Percentiles rank a stretch among this genome's conserved stretches.
These are phyloP conservation scores for Oplegnathus fasciatus DNA, from an alignment of 2,113 vertebrate species.

Conservation along the genomic window DNA sequence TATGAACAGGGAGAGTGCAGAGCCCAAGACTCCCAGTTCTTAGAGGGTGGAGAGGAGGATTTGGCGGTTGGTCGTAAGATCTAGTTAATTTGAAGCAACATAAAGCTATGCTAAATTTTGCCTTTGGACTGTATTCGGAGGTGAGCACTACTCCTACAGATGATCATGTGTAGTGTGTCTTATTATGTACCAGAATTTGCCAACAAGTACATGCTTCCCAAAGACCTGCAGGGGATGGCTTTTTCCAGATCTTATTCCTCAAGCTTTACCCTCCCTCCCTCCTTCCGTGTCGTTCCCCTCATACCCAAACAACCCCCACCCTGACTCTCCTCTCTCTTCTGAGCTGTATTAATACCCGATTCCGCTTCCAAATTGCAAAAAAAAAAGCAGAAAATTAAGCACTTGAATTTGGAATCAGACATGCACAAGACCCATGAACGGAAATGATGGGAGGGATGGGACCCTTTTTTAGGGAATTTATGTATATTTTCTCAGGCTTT, in stretches of 20 bases:
- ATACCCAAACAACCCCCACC: constrained; percentile 2
- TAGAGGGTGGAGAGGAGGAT: no score
- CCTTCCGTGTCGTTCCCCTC: not conserved
- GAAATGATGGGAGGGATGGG: constrained; percentile 22
- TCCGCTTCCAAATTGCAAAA: constrained; percentile 50
- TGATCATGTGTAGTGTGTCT: not conserved
- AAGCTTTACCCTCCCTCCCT: not conserved
- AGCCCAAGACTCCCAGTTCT: no score
- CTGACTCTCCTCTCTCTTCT: not conserved
- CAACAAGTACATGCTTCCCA: constrained; percentile 55
- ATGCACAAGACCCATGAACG: constrained; percentile 40
- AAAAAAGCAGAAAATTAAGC: constrained; percentile 70
- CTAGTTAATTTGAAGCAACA: not conserved
- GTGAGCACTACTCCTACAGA: not conserved
- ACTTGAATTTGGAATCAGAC: constrained; percentile 62
- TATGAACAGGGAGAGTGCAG: no score
- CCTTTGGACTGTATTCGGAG: not conserved
- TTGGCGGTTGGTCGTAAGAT: no score
- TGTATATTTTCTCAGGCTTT: constrained; percentile 19
- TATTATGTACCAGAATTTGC: constrained; percentile 35
- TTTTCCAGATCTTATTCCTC: constrained; percentile 5
- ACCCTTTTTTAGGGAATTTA: constrained; percentile 18
- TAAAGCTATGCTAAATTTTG: not conserved
- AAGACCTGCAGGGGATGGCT: constrained; percentile 57
- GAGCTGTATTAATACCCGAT: constrained; percentile 42